These are phyloP conservation scores for Mungos mungo DNA, from an alignment of 2,113 vertebrate species.

Conservation along the genomic window DNA sequence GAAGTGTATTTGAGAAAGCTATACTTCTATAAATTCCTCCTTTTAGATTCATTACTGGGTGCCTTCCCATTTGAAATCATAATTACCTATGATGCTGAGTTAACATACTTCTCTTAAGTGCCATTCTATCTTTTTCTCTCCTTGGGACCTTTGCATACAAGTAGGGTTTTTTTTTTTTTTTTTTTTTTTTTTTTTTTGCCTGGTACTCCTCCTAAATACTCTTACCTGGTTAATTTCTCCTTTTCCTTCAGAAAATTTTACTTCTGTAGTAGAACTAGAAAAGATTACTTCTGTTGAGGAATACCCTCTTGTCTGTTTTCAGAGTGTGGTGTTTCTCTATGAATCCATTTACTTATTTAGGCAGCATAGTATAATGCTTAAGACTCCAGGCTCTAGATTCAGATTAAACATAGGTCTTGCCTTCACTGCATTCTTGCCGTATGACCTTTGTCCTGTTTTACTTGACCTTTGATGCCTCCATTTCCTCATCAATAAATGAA, in stretches of 20 bases:
- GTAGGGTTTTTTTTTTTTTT: too few species aligned
- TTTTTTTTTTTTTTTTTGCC: neutral
- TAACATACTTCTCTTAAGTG: neutral
- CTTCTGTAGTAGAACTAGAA: neutral
- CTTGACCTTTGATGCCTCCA: neutral
- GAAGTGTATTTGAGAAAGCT: neutral
- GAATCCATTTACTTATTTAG: neutral
- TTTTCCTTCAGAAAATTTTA: neutral
- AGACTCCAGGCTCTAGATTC: neutral
- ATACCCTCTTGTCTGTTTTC: neutral
- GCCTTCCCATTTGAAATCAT: neutral
- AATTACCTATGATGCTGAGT: neutral
- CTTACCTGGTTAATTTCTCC: neutral
- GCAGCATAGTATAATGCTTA: neutral
- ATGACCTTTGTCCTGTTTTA: neutral
- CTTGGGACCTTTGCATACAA: neutral
- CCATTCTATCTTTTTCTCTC: neutral
- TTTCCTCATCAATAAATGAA: neutral
- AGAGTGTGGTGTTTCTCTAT: neutral
- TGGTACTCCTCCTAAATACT: neutral
- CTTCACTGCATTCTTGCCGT: neutral
- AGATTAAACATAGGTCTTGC: neutral
- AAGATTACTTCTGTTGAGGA: neutral
- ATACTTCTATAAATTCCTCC: neutral
- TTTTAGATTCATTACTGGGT: neutral